phyloP scores from a whole-genome alignment of 2,888 invertebrate species.

The Parnassius smintheus region DNA sequence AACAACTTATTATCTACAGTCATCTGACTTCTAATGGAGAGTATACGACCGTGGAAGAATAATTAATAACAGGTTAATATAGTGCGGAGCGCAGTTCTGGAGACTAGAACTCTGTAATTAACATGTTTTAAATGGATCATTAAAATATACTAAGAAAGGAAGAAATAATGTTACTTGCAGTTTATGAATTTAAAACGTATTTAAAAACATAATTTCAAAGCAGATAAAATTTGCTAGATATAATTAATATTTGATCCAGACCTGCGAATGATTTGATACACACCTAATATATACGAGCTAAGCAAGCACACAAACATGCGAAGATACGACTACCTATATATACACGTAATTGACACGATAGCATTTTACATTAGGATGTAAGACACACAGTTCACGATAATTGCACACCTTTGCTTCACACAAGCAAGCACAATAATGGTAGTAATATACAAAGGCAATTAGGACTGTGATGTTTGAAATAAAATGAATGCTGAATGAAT shows the following conservation, averaged over 20 bases:
- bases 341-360: slow-evolving; percentile 67
- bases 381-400: slow-evolving; percentile 49
- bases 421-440: slow-evolving; percentile 43
- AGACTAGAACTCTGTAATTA: not conserved
- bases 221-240: not conserved
- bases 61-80: slow-evolving; percentile 8
- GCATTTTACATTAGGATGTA: slow-evolving; percentile 49
- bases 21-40: slow-evolving; percentile 9
- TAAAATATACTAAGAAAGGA: not conserved
- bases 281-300: slow-evolving; percentile 13
- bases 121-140: not conserved
- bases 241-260: not conserved
- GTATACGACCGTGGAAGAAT: slow-evolving; percentile 21
- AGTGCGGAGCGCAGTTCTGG: slow-evolving; percentile 15
- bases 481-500: too few relatives aligned
- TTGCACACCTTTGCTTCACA: slow-evolving; percentile 39
- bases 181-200: not conserved
- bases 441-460: not conserved
- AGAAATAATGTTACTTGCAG: too few relatives aligned
- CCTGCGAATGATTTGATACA: slow-evolving; percentile 3
- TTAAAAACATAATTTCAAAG: too few relatives aligned
- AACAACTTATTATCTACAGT: slow-evolving; percentile 24
- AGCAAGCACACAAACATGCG: slow-evolving; percentile 48
- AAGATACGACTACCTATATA: slow-evolving; percentile 35
- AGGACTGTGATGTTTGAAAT: too few relatives aligned